These are phyloP conservation scores for Allophyes oxyacanthae DNA, from an alignment of 2,888 invertebrate genomes.

Conservation along the genomic window DNA sequence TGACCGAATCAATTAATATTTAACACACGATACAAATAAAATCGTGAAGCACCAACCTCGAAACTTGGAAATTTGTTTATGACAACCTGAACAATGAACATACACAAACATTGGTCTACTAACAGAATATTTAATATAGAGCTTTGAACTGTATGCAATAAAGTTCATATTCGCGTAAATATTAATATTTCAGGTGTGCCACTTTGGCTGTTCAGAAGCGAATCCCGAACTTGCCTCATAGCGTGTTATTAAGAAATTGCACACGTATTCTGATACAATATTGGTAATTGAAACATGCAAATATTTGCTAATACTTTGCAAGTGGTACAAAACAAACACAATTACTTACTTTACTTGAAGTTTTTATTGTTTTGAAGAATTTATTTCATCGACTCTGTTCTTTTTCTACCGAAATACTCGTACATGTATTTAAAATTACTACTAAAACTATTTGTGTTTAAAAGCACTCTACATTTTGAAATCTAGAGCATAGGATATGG, in stretches of 20 bases:
- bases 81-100: constrained; percentile 25
- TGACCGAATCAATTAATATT: constrained; percentile 38
- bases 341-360: constrained; percentile 9
- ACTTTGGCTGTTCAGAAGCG: constrained; percentile 14
- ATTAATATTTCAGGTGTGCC: neutral
- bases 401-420: too few relatives aligned
- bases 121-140: neutral
- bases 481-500: too few relatives aligned
- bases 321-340: constrained; percentile 7
- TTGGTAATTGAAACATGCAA: constrained; percentile 15
- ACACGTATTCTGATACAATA: constrained; percentile 44
- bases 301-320: constrained; percentile 12
- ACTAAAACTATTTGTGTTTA: too few relatives aligned
- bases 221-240: constrained; percentile 26
- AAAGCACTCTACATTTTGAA: too few relatives aligned
- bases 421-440: too few relatives aligned
- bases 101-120: constrained; percentile 16
- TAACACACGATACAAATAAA: constrained; percentile 41
- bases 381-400: neutral
- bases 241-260: constrained; percentile 43
- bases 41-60: constrained; percentile 29
- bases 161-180: constrained; percentile 15
- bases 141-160: neutral
- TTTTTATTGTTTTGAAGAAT: neutral
- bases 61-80: constrained; percentile 40